A percentile compares a stretch with the other conserved stretches of the same genome.
Conservation (phyloP, 30 jellyfish, hydroid and myxozoan species). For the Cassiopea xamachana region DNA sequence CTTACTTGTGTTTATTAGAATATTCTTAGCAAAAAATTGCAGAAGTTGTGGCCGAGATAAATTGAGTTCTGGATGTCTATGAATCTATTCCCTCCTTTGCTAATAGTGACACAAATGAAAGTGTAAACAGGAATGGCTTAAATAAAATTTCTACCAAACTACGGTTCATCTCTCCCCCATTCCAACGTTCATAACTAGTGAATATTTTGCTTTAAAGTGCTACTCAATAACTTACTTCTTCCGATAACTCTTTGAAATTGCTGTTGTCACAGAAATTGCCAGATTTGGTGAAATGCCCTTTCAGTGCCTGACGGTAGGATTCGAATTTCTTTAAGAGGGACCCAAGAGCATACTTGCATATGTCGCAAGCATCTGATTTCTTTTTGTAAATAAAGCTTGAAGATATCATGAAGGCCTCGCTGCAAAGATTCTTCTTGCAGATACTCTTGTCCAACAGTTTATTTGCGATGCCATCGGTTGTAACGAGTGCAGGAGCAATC, state of each 20-base stretch:
- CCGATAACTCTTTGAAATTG: slow-evolving; percentile 16
- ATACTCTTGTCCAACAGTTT: not conserved
- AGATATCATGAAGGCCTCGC: slow-evolving; percentile 18
- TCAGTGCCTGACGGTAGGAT: not conserved
- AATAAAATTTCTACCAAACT: no score
- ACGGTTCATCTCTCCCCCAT: no score
- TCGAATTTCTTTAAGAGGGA: slow-evolving; percentile 17
- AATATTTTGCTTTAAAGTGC: no score
- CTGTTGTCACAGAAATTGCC: not conserved
- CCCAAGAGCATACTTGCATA: slow-evolving; percentile 9
- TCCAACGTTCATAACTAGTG: no score
- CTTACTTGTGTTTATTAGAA: no score
- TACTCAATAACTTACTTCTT: not conserved
- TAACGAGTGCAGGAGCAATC: slow-evolving; percentile 27
- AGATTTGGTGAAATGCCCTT: not conserved
- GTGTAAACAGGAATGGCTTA: no score
- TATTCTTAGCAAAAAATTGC: no score
- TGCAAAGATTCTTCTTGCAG: slow-evolving; percentile 33
- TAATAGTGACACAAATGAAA: no score
- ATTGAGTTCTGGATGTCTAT: no score
- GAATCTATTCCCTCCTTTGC: no score
- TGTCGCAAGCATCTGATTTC: slow-evolving; percentile 19
- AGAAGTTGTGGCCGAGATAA: no score
- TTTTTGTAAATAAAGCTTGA: not conserved
- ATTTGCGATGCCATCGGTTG: slow-evolving; percentile 1